Conservation (phyloP, 1,140 invertebrate genomes). For the Orussus abietinus region DNA sequence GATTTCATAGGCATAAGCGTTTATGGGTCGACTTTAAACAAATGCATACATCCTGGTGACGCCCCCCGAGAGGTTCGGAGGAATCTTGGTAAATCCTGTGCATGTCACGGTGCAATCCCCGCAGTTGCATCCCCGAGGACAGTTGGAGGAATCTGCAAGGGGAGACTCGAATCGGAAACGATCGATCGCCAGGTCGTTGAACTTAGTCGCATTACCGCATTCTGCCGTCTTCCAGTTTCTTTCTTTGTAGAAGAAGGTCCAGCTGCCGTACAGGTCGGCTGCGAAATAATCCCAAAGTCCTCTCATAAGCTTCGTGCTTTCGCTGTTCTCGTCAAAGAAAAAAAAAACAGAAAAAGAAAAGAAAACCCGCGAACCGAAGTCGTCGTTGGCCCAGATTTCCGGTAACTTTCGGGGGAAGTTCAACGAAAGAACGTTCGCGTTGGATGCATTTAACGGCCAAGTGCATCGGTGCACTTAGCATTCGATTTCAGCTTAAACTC, state of each 20-base stretch:
- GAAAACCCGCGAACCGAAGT: background rate
- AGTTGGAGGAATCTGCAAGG: conserved; percentile 20
- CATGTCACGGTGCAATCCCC: conserved; percentile 31
- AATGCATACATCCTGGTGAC: conserved; percentile 28
- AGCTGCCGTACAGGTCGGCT: conserved; percentile 31
- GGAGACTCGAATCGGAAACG: conserved; percentile 12
- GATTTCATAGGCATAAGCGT: too few species aligned
- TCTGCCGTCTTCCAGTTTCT: conserved; percentile 10
- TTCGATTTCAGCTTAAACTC: too few species aligned
- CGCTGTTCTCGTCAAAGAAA: too few species aligned
- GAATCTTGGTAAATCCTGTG: conserved; percentile 26
- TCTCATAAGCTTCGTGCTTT: too few species aligned
- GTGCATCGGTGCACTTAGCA: too few species aligned
- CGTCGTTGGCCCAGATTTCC: background rate
- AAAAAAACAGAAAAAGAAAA: conserved; percentile 11
- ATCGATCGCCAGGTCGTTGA: conserved; percentile 1
- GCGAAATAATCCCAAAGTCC: too few species aligned
- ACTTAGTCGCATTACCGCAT: conserved; percentile 15
- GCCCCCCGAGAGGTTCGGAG: conserved; percentile 27
- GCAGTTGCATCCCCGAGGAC: conserved; percentile 26
- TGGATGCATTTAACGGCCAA: background rate
- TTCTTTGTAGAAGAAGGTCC: conserved; percentile 21
- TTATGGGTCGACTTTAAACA: too few species aligned
- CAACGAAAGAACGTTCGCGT: background rate
- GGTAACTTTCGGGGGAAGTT: background rate